phyloP scores from a whole-genome alignment of 2,113 vertebrate species.

The Lathamus discolor region DNA sequence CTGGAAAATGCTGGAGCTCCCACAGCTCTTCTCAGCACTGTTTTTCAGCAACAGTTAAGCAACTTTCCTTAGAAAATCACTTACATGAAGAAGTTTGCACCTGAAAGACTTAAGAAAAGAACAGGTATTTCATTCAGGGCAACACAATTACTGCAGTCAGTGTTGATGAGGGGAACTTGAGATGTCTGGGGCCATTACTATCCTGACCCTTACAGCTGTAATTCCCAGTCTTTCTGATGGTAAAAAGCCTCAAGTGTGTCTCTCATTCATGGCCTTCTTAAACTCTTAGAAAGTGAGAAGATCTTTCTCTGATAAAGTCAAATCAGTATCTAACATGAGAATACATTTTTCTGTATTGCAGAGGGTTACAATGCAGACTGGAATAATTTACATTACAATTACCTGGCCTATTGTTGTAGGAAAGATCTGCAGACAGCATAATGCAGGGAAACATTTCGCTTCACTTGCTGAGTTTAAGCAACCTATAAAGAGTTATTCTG shows the following conservation, averaged over 20 bases:
- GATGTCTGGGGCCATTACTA: background rate
- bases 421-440: background rate
- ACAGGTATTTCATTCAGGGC: background rate
- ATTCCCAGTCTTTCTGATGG: background rate
- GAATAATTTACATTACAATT: constrained; percentile 32
- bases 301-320: background rate
- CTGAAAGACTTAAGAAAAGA: background rate
- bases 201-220: background rate
- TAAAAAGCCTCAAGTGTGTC: background rate
- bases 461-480: background rate
- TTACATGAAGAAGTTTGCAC: background rate
- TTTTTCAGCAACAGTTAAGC: background rate
- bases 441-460: background rate
- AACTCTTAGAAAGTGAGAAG: background rate
- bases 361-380: background rate
- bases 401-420: background rate
- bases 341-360: background rate
- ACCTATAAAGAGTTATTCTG: rapidly evolving
- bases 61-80: background rate
- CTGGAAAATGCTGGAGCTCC: background rate
- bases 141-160: background rate
- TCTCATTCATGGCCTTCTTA: background rate
- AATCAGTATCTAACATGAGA: background rate
- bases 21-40: background rate
- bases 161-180: background rate